Evolutionary conservation across 2,113 vertebrate species (phyloP), one percentile per base, ranked within the genome.

Genomic region (Lucifuga dentata): DNA sequence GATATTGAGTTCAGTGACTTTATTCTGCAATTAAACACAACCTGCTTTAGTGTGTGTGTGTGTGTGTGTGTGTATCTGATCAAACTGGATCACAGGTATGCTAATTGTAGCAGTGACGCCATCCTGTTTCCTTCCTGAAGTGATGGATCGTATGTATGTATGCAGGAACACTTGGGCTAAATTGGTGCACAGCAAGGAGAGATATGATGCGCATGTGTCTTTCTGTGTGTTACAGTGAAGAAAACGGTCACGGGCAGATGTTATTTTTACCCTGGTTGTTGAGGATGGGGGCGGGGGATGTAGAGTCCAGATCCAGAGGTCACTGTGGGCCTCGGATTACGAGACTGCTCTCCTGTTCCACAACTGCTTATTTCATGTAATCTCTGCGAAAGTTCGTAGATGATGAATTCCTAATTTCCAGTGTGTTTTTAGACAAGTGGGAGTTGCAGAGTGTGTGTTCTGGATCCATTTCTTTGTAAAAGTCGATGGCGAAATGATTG

Each of bases 251-350:
- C 1, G n/a, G 12, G 9, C 29, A 13, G 21, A 20, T 62, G 74
- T 66, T 88, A 84, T 87, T 83, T 85, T 77, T 79, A 86, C 32
- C 45, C 1, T 4, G 12, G 13, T 1, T 20, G 36, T 75, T n/a
- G n/a, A n/a, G n/a, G n/a, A n/a, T 69, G 51, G 51, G 32, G 29
- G 29, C 19, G 55, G 50, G n/a, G 26, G 19, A 29, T 11, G 53
- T 20, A 20, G 55, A 3, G 46, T 73, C 61, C 36, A 21, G 24
- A 69, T 48, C 62, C 55, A 64, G 77, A 86, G 83, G 88, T 85
- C 83, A 75, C 11, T 0, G 16, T 4, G 15, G 46, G 76, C 68
- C 48, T 86, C 73, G 35, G 78, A 75, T 88, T 80, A 78, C 73
- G 64, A 36, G 24, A 75, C 46, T 2, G 45, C 46, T 41, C 17